Conservation (phyloP, 2,797 vertebrate genomes). For the Vespertilio murinus region DNA sequence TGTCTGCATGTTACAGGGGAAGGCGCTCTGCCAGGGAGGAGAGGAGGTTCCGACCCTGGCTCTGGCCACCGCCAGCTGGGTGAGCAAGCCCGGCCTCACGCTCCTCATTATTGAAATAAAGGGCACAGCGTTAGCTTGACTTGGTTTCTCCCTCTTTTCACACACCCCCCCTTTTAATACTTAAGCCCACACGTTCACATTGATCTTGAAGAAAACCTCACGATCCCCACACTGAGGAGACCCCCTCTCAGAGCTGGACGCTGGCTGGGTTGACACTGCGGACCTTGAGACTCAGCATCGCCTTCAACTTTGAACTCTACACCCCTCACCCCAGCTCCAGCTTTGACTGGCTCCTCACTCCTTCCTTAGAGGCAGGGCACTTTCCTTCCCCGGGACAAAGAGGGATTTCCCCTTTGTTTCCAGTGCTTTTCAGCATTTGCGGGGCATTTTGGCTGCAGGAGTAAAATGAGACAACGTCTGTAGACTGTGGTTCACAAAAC, state of each 20-base stretch:
- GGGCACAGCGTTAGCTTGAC: neutral
- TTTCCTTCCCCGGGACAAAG: neutral
- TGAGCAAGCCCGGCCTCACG: neutral
- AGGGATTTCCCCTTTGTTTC: neutral
- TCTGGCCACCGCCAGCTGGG: neutral
- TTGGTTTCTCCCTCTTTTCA: neutral
- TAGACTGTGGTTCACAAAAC: neutral
- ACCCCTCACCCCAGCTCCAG: neutral
- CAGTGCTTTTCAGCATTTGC: neutral
- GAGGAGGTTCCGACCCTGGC: neutral
- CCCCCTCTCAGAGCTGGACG: neutral
- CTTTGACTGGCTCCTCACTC: neutral
- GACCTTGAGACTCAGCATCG: neutral
- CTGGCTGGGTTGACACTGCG: neutral
- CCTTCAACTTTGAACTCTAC: neutral
- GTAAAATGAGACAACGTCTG: neutral
- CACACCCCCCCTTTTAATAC: neutral
- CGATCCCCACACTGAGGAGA: neutral
- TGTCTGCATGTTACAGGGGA: neutral
- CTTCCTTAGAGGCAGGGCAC: neutral
- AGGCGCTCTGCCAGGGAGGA: neutral
- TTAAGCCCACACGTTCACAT: neutral
- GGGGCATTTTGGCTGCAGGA: neutral
- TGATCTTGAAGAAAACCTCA: neutral
- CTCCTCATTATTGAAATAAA: neutral